Evolutionary conservation across 1,140 invertebrate genomes (phyloP), one percentile per base, ranked within the genome.

Genomic region (Drosophila nigromelanica): DNA sequence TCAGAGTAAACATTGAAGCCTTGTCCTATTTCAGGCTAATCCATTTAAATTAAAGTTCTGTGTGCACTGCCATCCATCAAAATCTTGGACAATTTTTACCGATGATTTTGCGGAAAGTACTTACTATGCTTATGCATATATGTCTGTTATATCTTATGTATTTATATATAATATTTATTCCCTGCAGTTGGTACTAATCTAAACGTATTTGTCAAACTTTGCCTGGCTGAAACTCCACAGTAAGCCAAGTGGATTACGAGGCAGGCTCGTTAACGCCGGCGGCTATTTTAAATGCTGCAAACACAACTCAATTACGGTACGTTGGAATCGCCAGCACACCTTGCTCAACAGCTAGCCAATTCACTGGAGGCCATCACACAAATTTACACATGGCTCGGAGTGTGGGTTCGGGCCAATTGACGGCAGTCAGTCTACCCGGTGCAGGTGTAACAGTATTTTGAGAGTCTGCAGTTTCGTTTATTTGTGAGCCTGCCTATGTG

Each of bases 231-330:
- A 30, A 40, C 43, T 48, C 42, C 40, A 45, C 33, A 48, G 47
- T 59, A 43, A 50, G 45, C 21, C 61, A 39, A 35, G 42, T 15
- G 52, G 37, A 55, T 71, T 64, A 40, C 47, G 54, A 52, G 35
- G 15, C 33, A 15, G 62, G 75, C 80, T 87, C 78, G 82, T 81
- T 87, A 81, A 55, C 66, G 67, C 82, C 61, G 75, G 39, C 60
- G 82, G 81, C 78, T 70, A 82, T 87, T 86, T 86, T 73, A 82
- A 86, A 87, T 86, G 82, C 74, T 78, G 83, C 67, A 54, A 87
- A 82, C 82, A 82, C 78, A 87, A 86, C 82, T 86, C 82, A 87
- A 87, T 86, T 87, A 86, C 77, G 72, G 63, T 68, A 21, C 56
- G 43, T 48, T n/a, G 47, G 37, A 52, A 47, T 45, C 8, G 43